Evolutionary conservation across 2,888 invertebrate genomes (phyloP), one percentile per base, ranked within the genome.

Genomic region (Drosophila multiciliata): DNA sequence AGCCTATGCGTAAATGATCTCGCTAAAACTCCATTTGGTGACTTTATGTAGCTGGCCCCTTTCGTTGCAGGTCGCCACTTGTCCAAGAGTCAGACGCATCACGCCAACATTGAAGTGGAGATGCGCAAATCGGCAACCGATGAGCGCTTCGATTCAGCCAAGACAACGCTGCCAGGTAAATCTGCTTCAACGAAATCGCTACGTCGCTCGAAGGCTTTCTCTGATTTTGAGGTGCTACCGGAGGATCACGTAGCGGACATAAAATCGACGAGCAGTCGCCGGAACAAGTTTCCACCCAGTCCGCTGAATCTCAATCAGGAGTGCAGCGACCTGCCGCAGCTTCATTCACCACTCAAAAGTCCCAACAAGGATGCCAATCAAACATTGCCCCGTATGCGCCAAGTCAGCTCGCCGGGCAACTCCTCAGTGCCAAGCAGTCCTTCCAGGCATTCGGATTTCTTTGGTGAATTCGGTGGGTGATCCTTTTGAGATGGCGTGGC

Each of bases 401-500:
- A 88, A 95, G 96, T 93, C 15, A 82, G 85, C 67, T 92, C 93
- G 0, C 92, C 92, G n/a, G 93, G 91, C 36, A 92, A 92, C 79
- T 93, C 92, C 17, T 96, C 96, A 7, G 95, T 96, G 23, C 96
- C 96, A 1, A 95, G 95, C 68, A 96, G 96, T 90, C 96, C 96
- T 0, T 95, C 94, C 78, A 93, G 95, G 78, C 94, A 95, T 83
- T 95, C 95, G 29, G 95, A 95, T 48, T 96, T 95, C 93, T 95
- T 95, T 91, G 95, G 95, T 70, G 95, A 95, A 91, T 94, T 94
- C 90, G 95, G 95, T 95, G 83, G 93, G 94, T 93, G 45, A 54
- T 38, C 36, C 17, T 4, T 38, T 60, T 36, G n/a, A 29, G 9
- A 20, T 15, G 17, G 48, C 17, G 26, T 20, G 20, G 3, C 12